phyloP scores from a whole-genome alignment of 2,888 invertebrate genomes.

The Lasioglossum oenotherae region DNA sequence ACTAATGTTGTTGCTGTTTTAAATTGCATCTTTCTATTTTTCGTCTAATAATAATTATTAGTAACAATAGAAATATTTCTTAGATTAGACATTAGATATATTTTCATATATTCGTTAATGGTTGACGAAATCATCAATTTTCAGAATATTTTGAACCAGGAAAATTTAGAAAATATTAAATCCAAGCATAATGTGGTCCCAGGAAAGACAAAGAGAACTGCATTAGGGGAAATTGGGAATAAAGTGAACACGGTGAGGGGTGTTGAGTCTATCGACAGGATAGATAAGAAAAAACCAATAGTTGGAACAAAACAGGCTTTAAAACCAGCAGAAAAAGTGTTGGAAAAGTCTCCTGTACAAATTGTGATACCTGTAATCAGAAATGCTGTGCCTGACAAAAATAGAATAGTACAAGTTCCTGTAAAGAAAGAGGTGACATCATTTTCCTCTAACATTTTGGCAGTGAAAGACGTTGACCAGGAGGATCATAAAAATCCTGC shows the following conservation, averaged over 20 bases:
- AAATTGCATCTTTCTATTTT: too few species aligned
- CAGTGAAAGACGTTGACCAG: slow-evolving; percentile 90
- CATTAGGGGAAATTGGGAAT: slow-evolving; percentile 86
- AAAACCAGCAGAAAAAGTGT: slow-evolving; percentile 63
- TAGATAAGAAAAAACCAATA: slow-evolving; percentile 69
- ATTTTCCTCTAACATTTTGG: slow-evolving; percentile 77
- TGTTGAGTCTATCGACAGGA: slow-evolving; percentile 79
- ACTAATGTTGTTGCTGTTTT: too few species aligned
- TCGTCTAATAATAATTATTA: neutral
- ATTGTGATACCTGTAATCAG: slow-evolving; percentile 73
- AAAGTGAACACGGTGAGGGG: slow-evolving; percentile 83
- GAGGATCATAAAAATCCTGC: slow-evolving; percentile 91
- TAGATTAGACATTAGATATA: neutral
- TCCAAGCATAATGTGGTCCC: slow-evolving; percentile 59
- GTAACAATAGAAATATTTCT: neutral
- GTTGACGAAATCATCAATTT: slow-evolving; percentile 41
- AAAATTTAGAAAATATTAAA: slow-evolving; percentile 78
- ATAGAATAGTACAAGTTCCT: slow-evolving; percentile 16
- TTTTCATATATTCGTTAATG: neutral
- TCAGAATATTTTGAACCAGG: slow-evolving; percentile 79
- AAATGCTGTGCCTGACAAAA: slow-evolving; percentile 46
- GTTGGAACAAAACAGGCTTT: slow-evolving; percentile 52
- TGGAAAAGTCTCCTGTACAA: slow-evolving; percentile 71
- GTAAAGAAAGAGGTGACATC: slow-evolving; percentile 68
- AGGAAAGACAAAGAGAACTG: slow-evolving; percentile 81